A percentile compares a stretch with the other conserved stretches of the same genome.
Evolutionary conservation across 2,113 vertebrate species (phyloP).

Genomic region (Gavia stellata): DNA sequence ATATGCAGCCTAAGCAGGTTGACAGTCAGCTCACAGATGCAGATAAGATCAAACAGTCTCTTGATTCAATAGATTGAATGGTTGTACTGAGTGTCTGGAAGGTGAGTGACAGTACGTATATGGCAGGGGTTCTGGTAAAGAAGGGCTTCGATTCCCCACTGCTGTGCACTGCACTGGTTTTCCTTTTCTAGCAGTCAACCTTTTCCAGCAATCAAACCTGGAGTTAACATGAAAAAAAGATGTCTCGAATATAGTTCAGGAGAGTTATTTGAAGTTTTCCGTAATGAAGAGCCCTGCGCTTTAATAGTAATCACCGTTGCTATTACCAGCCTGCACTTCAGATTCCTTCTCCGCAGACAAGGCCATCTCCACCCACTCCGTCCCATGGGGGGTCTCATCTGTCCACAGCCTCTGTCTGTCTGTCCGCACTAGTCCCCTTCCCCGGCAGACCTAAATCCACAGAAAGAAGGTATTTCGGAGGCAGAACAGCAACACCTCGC

Average conservation of each 20-base stretch:
- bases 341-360: background rate
- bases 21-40: constrained; percentile 82
- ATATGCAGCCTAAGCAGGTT: constrained; percentile 81
- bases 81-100: constrained; percentile 71
- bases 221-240: background rate
- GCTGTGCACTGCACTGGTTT: constrained; percentile 58
- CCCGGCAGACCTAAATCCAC: background rate
- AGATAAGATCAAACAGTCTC: constrained; percentile 83
- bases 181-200: constrained; percentile 60
- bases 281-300: constrained; percentile 26
- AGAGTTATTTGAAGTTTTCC: constrained; percentile 66
- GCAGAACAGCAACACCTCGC: background rate
- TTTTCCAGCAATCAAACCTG: constrained; percentile 50
- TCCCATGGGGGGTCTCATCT: background rate
- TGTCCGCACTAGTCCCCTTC: background rate
- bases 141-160: constrained; percentile 56
- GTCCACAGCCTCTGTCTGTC: background rate
- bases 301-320: constrained; percentile 52
- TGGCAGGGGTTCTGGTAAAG: constrained; percentile 64
- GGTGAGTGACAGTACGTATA: constrained; percentile 71
- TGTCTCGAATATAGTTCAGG: constrained; percentile 30
- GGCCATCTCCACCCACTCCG: background rate
- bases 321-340: background rate
- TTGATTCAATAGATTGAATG: constrained; percentile 80
- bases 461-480: background rate